Percentiles rank a stretch among this genome's conserved stretches.
These are phyloP conservation scores for Lepidonotus clava DNA, from an alignment of 2,888 invertebrate genomes.

Conservation along the genomic window DNA sequence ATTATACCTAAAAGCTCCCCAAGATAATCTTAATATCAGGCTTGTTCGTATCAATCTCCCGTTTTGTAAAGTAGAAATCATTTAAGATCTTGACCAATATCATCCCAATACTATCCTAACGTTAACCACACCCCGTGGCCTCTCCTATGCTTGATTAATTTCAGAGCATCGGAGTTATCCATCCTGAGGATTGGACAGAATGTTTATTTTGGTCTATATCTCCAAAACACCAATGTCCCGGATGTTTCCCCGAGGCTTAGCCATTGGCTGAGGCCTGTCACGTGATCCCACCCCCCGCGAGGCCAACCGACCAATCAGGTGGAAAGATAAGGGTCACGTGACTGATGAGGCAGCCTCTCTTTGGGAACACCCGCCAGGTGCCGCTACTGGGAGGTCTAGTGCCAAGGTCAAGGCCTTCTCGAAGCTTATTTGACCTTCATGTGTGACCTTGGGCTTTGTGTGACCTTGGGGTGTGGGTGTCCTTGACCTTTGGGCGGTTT, in stretches of 20 bases:
- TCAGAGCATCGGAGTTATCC: too few species aligned
- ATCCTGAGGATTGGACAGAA: too few species aligned
- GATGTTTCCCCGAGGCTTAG: not conserved
- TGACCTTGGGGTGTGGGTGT: not conserved
- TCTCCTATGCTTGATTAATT: too few species aligned
- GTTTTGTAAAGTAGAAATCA: too few species aligned
- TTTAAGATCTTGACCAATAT: too few species aligned
- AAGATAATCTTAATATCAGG: too few species aligned
- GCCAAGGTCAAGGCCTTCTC: not conserved
- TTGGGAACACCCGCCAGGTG: slow-evolving; percentile 9
- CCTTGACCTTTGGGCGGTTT: too few species aligned
- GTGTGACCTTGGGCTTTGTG: not conserved
- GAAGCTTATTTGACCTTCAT: too few species aligned
- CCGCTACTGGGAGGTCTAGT: not conserved
- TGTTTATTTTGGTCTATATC: not conserved
- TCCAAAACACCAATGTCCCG: not conserved
- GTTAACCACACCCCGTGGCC: too few species aligned
- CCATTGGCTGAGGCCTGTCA: not conserved
- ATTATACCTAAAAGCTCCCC: too few species aligned
- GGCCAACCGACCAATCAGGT: slow-evolving; percentile 28
- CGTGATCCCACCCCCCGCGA: not conserved
- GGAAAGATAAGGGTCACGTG: slow-evolving; percentile 42
- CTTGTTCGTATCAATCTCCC: too few species aligned
- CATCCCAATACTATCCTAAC: too few species aligned
- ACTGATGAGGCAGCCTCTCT: slow-evolving; percentile 1